phyloP scores from a whole-genome alignment of 1,140 invertebrate species.

The Galendromus occidentalis region DNA sequence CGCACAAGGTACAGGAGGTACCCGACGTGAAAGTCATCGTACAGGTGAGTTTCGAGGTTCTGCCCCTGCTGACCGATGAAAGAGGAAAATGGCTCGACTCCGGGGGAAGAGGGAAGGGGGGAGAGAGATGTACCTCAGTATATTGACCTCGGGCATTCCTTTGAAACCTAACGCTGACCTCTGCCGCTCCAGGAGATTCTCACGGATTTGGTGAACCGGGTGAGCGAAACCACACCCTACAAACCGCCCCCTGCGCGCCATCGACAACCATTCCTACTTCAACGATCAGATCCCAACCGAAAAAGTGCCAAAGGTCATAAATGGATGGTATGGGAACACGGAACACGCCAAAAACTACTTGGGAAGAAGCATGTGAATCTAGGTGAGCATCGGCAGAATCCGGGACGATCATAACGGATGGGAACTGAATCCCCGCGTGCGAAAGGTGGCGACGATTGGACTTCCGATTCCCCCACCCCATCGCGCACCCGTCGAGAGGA shows the following conservation, averaged over 20 bases:
- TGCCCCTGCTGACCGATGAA: no score
- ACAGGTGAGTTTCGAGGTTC: no score
- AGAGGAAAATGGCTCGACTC: no score
- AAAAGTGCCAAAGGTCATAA: conserved; percentile 2
- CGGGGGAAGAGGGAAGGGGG: no score
- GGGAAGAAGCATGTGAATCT: neutral
- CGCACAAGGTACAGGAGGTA: conserved; percentile 27
- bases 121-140: no score
- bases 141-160: no score
- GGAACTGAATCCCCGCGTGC: no score
- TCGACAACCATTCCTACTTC: neutral
- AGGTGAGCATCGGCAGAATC: neutral
- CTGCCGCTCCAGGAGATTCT: neutral
- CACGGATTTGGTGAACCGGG: neutral
- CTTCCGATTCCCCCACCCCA: no score
- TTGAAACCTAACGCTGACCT: no score
- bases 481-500: no score
- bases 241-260: neutral
- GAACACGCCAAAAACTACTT: neutral
- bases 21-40: neutral
- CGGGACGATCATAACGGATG: no score
- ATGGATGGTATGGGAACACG: conserved; percentile 5
- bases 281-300: neutral
- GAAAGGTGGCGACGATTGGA: no score
- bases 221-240: neutral